These are phyloP conservation scores for Characodon lateralis DNA, from an alignment of 2,797 vertebrate genomes.

Conservation along the genomic window DNA sequence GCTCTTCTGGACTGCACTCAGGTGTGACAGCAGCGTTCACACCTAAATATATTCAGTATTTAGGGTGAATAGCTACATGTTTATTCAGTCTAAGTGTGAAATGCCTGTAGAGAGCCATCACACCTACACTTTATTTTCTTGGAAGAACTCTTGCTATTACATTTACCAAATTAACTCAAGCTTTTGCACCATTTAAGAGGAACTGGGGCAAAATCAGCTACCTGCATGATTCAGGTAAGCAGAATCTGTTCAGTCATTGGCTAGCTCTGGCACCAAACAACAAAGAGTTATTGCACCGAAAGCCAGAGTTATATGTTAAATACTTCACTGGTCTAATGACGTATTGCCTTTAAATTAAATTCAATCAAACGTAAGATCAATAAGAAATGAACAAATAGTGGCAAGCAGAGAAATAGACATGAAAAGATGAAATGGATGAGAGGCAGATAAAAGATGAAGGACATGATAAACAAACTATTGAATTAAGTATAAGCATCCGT, in stretches of 20 bases:
- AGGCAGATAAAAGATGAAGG: too few species aligned
- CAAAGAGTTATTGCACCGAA: background rate
- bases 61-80: conserved; percentile 25
- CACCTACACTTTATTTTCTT: conserved; percentile 37
- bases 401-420: too few species aligned
- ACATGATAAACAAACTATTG: too few species aligned
- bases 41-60: conserved; percentile 24
- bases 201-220: conserved; percentile 13
- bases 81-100: conserved; percentile 33
- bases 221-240: conserved; percentile 10
- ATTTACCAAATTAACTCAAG: conserved; percentile 17
- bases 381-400: too few species aligned
- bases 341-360: background rate
- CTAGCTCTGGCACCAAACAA: background rate
- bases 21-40: conserved; percentile 43
- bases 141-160: conserved; percentile 18
- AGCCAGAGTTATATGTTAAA: background rate
- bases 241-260: background rate
- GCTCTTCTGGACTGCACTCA: conserved; percentile 35
- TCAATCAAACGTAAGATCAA: background rate
- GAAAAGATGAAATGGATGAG: too few species aligned
- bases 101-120: conserved; percentile 36
- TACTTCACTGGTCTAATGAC: background rate
- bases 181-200: background rate
- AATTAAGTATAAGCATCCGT: too few species aligned